These are phyloP conservation scores for Excalfactoria chinensis DNA, from an alignment of 2,113 vertebrate genomes.

Conservation along the genomic window DNA sequence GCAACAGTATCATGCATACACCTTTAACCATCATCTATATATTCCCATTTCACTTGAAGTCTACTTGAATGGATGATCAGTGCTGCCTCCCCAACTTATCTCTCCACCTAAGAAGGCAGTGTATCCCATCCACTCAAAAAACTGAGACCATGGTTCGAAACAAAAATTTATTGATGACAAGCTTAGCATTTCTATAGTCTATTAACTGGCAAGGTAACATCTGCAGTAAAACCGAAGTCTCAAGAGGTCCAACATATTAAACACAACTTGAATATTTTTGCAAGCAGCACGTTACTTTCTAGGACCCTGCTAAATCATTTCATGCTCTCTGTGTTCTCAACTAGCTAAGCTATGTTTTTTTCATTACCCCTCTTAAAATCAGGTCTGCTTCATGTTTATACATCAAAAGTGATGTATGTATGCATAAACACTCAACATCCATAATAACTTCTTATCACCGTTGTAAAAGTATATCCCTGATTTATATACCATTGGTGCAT, in stretches of 20 bases:
- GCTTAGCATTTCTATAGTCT: background rate
- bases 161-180: background rate
- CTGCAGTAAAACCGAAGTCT: background rate
- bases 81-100: background rate
- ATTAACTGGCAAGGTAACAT: background rate
- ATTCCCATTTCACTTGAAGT: background rate
- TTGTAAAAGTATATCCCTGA: conserved; percentile 28
- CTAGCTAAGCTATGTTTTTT: background rate
- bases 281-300: background rate
- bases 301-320: conserved; percentile 7
- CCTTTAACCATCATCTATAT: background rate
- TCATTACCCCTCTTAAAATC: conserved; percentile 50
- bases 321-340: background rate
- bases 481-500: background rate
- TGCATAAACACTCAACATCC: conserved; percentile 27
- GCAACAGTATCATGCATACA: background rate
- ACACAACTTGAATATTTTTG: background rate
- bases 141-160: background rate
- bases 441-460: conserved; percentile 25
- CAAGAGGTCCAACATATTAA: background rate
- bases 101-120: background rate
- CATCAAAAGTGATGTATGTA: conserved; percentile 32
- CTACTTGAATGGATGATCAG: background rate
- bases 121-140: background rate
- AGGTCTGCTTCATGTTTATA: background rate